phyloP scores from a whole-genome alignment of 2,888 invertebrate genomes.

The Selenia dentaria region DNA sequence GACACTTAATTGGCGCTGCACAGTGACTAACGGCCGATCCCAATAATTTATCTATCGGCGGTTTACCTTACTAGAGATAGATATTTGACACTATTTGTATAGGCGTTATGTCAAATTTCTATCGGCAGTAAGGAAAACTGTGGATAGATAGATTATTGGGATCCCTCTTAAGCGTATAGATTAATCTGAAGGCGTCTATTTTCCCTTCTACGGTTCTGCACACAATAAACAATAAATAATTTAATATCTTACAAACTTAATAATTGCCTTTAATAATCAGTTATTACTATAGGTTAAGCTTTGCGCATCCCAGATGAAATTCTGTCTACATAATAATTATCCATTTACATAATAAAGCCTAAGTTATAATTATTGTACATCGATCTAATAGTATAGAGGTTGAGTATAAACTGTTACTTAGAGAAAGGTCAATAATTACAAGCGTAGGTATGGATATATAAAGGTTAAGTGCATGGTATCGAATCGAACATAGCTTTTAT shows the following conservation, averaged over 20 bases:
- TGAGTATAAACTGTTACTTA: slow-evolving; percentile 17
- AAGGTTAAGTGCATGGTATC: slow-evolving; percentile 18
- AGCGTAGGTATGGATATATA: slow-evolving; percentile 10
- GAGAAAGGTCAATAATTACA: slow-evolving; percentile 24
- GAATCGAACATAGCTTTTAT: slow-evolving; percentile 7
- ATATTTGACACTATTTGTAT: no score
- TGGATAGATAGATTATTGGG: no score
- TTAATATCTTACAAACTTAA: not conserved
- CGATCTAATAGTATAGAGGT: slow-evolving; percentile 18
- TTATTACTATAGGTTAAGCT: not conserved
- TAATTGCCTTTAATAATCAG: slow-evolving; percentile 7
- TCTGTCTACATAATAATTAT: slow-evolving; percentile 12
- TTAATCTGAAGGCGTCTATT: no score
- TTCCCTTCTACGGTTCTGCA: no score
- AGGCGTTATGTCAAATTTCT: no score
- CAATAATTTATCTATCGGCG: no score
- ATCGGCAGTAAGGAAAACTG: no score
- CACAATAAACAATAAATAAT: not conserved
- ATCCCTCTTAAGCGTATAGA: no score
- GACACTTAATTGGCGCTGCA: no score
- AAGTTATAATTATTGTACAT: slow-evolving; percentile 20
- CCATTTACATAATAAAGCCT: slow-evolving; percentile 17
- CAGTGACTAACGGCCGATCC: no score
- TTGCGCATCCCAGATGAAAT: slow-evolving; percentile 2
- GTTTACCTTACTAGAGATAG: no score